Base-by-base conservation (phyloP, 2,797 vertebrate species). In the Phrynocephalus guinanensis region DNA sequence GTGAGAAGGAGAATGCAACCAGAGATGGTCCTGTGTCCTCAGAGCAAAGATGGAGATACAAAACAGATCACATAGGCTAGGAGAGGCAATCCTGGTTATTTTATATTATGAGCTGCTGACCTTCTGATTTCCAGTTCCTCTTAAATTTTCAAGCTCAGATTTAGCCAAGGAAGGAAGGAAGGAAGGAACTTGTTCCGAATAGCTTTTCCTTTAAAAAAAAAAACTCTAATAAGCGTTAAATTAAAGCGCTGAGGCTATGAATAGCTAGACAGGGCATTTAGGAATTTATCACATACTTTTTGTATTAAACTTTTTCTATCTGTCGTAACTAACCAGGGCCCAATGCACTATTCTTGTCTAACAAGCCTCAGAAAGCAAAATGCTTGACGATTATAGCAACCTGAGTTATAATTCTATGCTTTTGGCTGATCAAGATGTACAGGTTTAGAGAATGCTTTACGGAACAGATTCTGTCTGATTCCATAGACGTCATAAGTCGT, bases 381-480 rank as follows among this genome's bases (percentile, higher is more conserved):
- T 66, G n/a, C 56, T 56, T 66, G 15, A 7, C 7, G 63, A 3
- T 30, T n/a, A 66, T 28, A 82, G 38, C 33, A 24, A 5, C 5
- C 44, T 5, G 30, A n/a, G 38, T 81, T 68, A 33, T 66, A 79
- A 79, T 9, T 0, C n/a, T 52, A 63, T 60, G 26, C 24, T 44
- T 44, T 33, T 6, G 44, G 52, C 16, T 22, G 5, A 75, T 66
- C 86, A 38, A 11, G 86, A 13, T 72, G 26, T 82, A 30, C 70
- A 75, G 71, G 70, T 82, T 50, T 75, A 75, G 10, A 67, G 28
- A 24, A 73, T 80, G 79, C 30, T 75, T 50, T 73, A 81, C 82
- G 67, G 56, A 67, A 82, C 86, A 67, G 79, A 48, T 82, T 66
- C 56, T 33, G 56, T 24, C 75, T 50, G 26, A 33, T 5, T 15